A percentile compares a stretch with the other conserved stretches of the same genome.
Evolutionary conservation across 2,888 invertebrate species (phyloP).

Genomic region (Agrochola litura): DNA sequence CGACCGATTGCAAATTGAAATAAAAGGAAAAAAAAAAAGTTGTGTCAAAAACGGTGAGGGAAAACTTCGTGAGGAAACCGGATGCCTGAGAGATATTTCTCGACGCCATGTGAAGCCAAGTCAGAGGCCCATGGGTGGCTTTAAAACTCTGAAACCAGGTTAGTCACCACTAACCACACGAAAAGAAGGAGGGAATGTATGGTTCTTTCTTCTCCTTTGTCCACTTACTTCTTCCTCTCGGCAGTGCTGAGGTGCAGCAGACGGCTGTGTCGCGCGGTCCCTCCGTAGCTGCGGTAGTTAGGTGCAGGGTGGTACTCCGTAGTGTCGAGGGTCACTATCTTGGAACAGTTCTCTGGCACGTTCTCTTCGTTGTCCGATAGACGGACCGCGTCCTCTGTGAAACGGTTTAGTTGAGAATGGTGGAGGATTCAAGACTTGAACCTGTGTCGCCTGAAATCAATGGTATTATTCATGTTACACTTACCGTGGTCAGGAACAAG

Average conservation of each 20-base stretch:
- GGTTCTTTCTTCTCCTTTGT: neutral
- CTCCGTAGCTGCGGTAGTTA: slow-evolving; percentile 93
- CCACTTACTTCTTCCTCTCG: slow-evolving; percentile 90
- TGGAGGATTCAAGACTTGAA: neutral
- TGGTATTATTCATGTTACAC: slow-evolving; percentile 15
- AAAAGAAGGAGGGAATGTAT: no score
- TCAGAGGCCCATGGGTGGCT: no score
- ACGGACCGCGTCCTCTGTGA: slow-evolving; percentile 91
- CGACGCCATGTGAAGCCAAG: no score
- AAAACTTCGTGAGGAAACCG: no score
- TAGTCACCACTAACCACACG: no score
- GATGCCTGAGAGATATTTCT: no score
- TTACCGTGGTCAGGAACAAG: slow-evolving; percentile 92
- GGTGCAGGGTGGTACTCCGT: slow-evolving; percentile 94
- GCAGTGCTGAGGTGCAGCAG: slow-evolving; percentile 92
- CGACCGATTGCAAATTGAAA: no score
- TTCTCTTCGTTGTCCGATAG: slow-evolving; percentile 92
- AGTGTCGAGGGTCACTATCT: slow-evolving; percentile 92
- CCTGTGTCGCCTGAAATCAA: no score
- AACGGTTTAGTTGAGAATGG: neutral
- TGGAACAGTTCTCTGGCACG: slow-evolving; percentile 93
- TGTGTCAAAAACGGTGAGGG: no score
- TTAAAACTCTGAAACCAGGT: no score
- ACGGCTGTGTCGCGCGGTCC: slow-evolving; percentile 87
- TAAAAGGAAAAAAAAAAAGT: no score